Evolutionary conservation across 2,888 invertebrate species (phyloP).

Genomic region (Notodonta ziczac): DNA sequence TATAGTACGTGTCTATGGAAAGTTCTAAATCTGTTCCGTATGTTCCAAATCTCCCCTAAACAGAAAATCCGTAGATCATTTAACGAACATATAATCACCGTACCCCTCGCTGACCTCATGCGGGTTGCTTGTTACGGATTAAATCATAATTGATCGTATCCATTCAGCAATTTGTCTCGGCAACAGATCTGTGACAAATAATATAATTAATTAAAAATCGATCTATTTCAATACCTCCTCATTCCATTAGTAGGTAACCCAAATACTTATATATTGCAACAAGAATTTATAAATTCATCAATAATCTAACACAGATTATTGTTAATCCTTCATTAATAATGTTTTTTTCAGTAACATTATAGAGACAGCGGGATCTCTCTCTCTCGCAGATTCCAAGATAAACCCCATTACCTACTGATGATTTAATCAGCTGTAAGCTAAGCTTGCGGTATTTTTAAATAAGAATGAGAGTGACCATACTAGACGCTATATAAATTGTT

Average conservation of each 20-base stretch:
- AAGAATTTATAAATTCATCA: too few relatives aligned
- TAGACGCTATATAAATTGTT: too few relatives aligned
- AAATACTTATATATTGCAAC: too few relatives aligned
- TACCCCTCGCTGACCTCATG: slow-evolving; percentile 23
- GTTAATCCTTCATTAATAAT: background rate
- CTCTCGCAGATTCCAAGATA: background rate
- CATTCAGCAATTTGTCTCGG: slow-evolving; percentile 37
- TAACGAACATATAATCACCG: background rate
- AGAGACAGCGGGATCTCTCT: background rate
- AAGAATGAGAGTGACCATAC: too few relatives aligned
- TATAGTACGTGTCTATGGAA: too few relatives aligned
- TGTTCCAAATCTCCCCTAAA: background rate
- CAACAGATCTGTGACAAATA: background rate
- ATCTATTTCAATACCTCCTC: too few relatives aligned
- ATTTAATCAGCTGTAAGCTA: too few relatives aligned
- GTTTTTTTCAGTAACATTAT: background rate
- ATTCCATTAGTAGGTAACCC: too few relatives aligned
- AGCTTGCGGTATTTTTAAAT: too few relatives aligned
- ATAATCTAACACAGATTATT: too few relatives aligned
- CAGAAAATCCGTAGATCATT: background rate
- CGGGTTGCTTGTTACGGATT: slow-evolving; percentile 34
- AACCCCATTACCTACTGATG: slow-evolving; percentile 11
- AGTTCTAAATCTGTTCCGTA: background rate
- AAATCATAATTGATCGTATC: slow-evolving; percentile 21
- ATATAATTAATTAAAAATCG: too few relatives aligned